Percentiles rank a stretch among this genome's conserved stretches.
These are phyloP conservation scores for Nephrocerus scutellatus DNA, from an alignment of 2,888 invertebrate species.

Conservation along the genomic window DNA sequence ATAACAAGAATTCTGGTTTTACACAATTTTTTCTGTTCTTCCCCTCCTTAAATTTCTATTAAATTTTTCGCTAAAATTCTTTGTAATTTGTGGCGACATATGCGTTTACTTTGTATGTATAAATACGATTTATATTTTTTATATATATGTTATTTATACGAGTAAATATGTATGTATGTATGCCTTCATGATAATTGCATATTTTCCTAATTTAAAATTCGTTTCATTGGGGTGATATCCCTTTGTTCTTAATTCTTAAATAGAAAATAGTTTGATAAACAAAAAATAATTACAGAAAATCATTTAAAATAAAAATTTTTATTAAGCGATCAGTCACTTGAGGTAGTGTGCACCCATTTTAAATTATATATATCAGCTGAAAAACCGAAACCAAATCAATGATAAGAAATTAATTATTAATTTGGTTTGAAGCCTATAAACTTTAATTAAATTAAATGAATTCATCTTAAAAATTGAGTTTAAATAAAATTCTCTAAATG, in stretches of 20 bases:
- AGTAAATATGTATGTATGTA: conserved; percentile 16
- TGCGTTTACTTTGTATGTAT: conserved; percentile 11
- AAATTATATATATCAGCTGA: not conserved
- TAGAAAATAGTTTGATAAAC: conserved; percentile 3
- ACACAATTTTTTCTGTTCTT: conserved; percentile 22
- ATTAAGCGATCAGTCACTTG: conserved; percentile 6
- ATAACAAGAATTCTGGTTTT: conserved; percentile 28
- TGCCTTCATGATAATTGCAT: conserved; percentile 19
- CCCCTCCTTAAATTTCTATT: conserved; percentile 1
- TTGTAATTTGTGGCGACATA: conserved; percentile 9
- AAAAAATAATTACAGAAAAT: not conserved
- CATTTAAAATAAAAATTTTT: too few species aligned
- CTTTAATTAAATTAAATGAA: conserved; percentile 1
- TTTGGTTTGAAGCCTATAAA: not conserved
- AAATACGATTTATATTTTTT: conserved; percentile 17
- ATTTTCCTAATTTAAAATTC: conserved; percentile 46
- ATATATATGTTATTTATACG: conserved; percentile 22
- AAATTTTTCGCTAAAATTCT: conserved; percentile 6
- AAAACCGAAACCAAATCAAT: too few species aligned
- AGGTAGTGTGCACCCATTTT: conserved; percentile 9
- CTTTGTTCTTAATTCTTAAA: conserved; percentile 1
- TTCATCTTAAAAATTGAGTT: conserved; percentile 3
- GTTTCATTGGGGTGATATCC: conserved; percentile 39
- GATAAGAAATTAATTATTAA: too few species aligned
- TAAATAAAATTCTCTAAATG: conserved; percentile 10